These are phyloP conservation scores for Lindbergichthys nudifrons DNA, from an alignment of 2,797 vertebrate species.

Conservation along the genomic window DNA sequence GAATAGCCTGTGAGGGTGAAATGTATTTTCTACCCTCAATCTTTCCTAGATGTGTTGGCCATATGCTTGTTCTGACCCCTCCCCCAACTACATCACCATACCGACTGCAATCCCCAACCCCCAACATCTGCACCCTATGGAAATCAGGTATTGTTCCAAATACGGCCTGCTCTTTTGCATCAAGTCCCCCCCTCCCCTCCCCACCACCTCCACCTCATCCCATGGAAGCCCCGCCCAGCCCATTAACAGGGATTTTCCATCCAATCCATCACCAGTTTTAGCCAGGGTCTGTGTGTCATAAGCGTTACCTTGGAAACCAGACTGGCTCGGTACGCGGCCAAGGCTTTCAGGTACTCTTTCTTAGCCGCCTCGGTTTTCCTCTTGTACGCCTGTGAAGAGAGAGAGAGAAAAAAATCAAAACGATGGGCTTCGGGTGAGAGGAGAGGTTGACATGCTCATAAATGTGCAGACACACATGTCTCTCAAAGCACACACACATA, in stretches of 20 bases:
- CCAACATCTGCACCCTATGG: slow-evolving; percentile 73
- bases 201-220: slow-evolving; percentile 45
- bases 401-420: slow-evolving; percentile 57
- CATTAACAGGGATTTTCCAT: slow-evolving; percentile 81
- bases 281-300: slow-evolving; percentile 75
- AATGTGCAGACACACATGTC: slow-evolving; percentile 42
- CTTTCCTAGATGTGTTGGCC: slow-evolving; percentile 45
- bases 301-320: slow-evolving; percentile 98
- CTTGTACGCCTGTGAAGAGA: slow-evolving; percentile 93
- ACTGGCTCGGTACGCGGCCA: slow-evolving; percentile 97
- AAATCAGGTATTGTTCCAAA: slow-evolving; percentile 79
- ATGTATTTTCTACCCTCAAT: slow-evolving; percentile 29
- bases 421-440: slow-evolving; percentile 68
- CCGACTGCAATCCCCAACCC: slow-evolving; percentile 56
- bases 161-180: slow-evolving; percentile 65
- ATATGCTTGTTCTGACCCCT: slow-evolving; percentile 64
- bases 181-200: slow-evolving; percentile 24
- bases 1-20: slow-evolving; percentile 26
- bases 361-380: slow-evolving; percentile 99
- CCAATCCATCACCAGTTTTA: slow-evolving; percentile 81
- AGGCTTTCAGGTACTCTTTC: slow-evolving; percentile 99
- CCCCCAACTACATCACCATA: slow-evolving; percentile 60
- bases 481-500: slow-evolving; percentile 10
- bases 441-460: slow-evolving; percentile 61
- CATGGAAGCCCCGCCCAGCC: slow-evolving; percentile 71